Evolutionary conservation across 1,140 invertebrate species (phyloP), one percentile per base, ranked within the genome.

Genomic region (Formica selysi): DNA sequence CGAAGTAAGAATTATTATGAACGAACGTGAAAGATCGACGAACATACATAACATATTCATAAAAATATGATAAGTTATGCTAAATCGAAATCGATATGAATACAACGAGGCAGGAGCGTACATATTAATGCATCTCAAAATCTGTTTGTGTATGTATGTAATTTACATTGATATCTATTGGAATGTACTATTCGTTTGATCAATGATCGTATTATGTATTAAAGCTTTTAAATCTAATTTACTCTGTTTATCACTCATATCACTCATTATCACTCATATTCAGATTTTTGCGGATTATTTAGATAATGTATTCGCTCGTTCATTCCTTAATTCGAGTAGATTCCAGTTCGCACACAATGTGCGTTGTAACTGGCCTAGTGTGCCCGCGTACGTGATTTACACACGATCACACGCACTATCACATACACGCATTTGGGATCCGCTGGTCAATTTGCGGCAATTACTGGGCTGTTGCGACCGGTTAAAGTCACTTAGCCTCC

Each of bases 371-470:
- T 51, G 61, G 6, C 13, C 44, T 38, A 19, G n/a, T n/a, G n/a
- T n/a, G 51, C 38, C 3, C 16, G 16, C 11, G 26, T 76, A 54
- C 68, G 44, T 36, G 68, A n/a, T 32, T 79, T 74, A 51, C 48
- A 57, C 57, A 51, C 59, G 32, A 16, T 59, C 19, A 54, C 62
- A 65, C 26, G 10, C 36, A 16, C 54, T 51, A 29, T 26, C 26
- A 10, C 48, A 44, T 51, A 41, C 80, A 51, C 36, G 65, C 81
- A 79, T 90, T 90, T 87, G 81, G 88, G 86, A 74, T 74, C 87
- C 85, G 89, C 89, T 89, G 89, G 89, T 92, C 91, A 93, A 93
- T 93, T 93, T 89, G 86, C 88, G 59, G 51, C 89, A 91, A 92
- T 93, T 93, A 93, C 91, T 86, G 67, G 89, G 87, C 91, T 62